Conservation (phyloP, 2,797 vertebrate species). For the Pipistrellus pipistrellus region DNA sequence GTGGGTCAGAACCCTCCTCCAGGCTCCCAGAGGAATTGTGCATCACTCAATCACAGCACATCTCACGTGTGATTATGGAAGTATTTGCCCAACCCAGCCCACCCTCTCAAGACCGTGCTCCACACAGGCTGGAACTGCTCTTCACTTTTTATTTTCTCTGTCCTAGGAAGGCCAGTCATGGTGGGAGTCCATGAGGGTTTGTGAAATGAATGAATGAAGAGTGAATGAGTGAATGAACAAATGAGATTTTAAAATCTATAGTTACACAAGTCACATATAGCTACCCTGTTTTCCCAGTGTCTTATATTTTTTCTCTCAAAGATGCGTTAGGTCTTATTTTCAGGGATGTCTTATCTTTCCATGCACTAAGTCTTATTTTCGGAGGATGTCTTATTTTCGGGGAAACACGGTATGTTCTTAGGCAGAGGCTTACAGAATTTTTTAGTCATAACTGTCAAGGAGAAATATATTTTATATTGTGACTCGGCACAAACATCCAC, state of each 20-base stretch:
- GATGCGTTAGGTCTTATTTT: too few relatives aligned
- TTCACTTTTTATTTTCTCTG: slow-evolving; percentile 32
- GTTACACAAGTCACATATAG: neutral
- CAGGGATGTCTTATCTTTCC: too few relatives aligned
- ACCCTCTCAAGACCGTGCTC: neutral
- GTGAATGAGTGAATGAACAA: neutral
- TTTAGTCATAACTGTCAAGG: neutral
- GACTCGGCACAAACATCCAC: neutral
- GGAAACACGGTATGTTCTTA: neutral
- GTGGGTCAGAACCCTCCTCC: neutral
- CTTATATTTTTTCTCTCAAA: too few relatives aligned
- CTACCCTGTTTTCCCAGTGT: too few relatives aligned
- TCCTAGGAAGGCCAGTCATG: neutral
- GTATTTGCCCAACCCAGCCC: neutral
- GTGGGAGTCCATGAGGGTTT: neutral
- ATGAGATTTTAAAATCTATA: neutral
- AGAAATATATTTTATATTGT: slow-evolving; percentile 17
- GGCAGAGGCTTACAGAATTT: neutral
- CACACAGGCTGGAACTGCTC: neutral
- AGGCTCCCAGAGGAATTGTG: neutral
- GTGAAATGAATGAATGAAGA: neutral
- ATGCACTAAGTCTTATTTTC: too few relatives aligned
- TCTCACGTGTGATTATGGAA: neutral
- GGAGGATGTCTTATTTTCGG: too few relatives aligned
- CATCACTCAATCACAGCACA: neutral